phyloP scores from a whole-genome alignment of 2,113 vertebrate species.

The Irena cyanogastra region DNA sequence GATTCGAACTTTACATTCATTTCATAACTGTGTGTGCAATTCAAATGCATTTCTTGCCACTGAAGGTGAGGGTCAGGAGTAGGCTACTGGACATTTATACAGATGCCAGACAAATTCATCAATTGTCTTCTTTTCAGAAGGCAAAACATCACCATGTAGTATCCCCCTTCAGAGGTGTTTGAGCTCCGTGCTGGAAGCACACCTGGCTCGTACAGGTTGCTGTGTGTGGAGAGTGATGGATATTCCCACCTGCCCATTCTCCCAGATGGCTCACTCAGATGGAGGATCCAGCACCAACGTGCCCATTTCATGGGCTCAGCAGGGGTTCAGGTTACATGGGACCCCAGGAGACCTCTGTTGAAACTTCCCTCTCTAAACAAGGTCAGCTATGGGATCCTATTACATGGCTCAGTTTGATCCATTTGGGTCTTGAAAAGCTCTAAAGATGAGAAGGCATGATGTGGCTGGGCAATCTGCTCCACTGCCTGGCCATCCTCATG shows the following conservation, averaged over 20 bases:
- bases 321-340: background rate
- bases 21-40: background rate
- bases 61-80: background rate
- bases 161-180: background rate
- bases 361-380: background rate
- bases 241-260: background rate
- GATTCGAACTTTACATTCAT: background rate
- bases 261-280: background rate
- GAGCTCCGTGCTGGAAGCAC: background rate
- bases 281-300: rapidly evolving
- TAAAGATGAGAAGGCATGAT: background rate
- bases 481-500: background rate
- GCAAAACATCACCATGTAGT: background rate
- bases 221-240: background rate
- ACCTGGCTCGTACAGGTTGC: background rate
- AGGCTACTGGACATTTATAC: background rate
- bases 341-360: background rate
- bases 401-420: background rate
- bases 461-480: background rate
- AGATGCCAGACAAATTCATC: background rate
- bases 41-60: background rate
- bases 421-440: background rate
- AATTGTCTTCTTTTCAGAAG: background rate
- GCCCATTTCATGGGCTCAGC: background rate
- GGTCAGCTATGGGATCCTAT: background rate